Evolutionary conservation across 1,140 invertebrate species (phyloP), one percentile per base, ranked within the genome.

Genomic region (Dreissena polymorpha): DNA sequence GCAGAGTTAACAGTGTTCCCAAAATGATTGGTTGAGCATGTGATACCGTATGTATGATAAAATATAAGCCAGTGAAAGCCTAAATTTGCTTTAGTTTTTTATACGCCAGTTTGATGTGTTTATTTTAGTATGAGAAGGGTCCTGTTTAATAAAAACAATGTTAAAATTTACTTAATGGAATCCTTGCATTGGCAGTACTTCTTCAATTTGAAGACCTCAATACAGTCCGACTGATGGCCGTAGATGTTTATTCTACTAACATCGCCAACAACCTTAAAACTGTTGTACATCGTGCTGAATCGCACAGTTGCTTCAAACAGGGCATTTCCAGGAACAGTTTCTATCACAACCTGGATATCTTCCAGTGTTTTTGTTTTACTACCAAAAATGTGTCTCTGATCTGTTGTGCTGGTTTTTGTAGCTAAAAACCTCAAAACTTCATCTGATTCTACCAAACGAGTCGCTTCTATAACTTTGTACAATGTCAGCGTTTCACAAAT

Each of bases 191-290:
- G 90, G 82, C 92, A 93, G 82, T 88, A 90, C 77, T 91, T 92
- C 84, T 90, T 90, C 29, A 92, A 84, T 71, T 83, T 85, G 60
- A 87, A 87, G 51, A 84, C 83, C 12, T 89, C 73, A 25, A 92
- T 87, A 85, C 92, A 93, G 12, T 83, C 60, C 1, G 90, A 89
- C 65, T 92, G 90, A 25, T 87, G 76, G 0, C 90, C 91, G 73
- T 92, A 92, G 29, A 83, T 81, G 67, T 92, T 93, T 25, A 91
- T 92, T 10, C 92, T 83, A 68, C 92, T 93, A n/a, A 93, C 85
- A 67, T 91, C 90, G 6, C 90, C 91, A 5, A 89, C 81, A 25
- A 91, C 82, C 14, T 80, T 83, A 65, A 76, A 90, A 0, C 39
- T 70, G 12, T 86, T 75, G 23, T 67, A 51, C 0, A 39, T 39